Conservation (phyloP, 2,113 vertebrate species). For the Taxidea taxus region DNA sequence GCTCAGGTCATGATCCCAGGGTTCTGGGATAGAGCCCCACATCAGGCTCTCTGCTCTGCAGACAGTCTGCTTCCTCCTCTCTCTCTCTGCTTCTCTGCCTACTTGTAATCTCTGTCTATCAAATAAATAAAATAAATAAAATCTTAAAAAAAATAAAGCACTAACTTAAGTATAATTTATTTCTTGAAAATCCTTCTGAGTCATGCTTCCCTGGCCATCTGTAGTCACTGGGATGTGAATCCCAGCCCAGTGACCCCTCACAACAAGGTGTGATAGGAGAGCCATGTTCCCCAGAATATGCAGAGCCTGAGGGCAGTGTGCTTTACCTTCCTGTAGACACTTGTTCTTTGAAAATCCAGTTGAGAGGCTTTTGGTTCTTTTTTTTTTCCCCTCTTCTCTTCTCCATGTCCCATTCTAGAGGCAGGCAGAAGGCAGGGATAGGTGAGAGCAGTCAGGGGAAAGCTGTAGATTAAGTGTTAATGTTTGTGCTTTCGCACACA, state of each 20-base stretch:
- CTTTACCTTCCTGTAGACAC: background rate
- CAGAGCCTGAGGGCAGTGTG: background rate
- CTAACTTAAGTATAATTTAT: background rate
- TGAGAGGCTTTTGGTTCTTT: background rate
- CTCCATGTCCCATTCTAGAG: fast-evolving
- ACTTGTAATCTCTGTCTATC: too few relatives aligned
- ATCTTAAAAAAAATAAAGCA: too few relatives aligned
- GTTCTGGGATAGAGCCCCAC: too few relatives aligned
- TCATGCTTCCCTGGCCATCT: too few relatives aligned
- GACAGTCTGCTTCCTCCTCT: too few relatives aligned
- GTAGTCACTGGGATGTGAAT: too few relatives aligned
- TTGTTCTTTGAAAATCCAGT: background rate
- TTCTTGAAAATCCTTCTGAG: background rate
- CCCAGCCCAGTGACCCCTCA: background rate
- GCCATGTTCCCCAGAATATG: background rate
- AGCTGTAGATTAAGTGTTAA: background rate
- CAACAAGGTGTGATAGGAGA: fast-evolving
- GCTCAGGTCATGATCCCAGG: too few relatives aligned
- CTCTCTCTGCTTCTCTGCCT: too few relatives aligned
- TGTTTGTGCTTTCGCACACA: background rate
- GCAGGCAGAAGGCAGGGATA: too few relatives aligned
- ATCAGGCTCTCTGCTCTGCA: too few relatives aligned
- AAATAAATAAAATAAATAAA: too few relatives aligned
- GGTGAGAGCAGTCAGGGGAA: background rate
- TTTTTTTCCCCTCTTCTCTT: background rate